Evolutionary conservation across 37 sponge, comb jelly and placozoan genomes (phyloP).

Genomic region (Spongilla lacustris): DNA sequence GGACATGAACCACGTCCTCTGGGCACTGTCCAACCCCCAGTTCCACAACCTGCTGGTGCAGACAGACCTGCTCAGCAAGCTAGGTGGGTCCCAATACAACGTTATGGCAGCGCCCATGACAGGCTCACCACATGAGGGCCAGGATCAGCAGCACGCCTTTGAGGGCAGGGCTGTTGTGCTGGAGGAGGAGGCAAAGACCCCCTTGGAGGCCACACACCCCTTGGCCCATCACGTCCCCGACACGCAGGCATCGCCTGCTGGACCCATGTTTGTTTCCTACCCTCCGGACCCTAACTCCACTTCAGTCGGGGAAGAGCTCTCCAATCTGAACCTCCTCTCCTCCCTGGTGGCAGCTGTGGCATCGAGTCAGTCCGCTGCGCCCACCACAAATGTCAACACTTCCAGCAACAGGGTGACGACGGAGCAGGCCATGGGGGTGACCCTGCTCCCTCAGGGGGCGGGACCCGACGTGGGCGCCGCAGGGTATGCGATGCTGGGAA

Average conservation of each 20-base stretch:
- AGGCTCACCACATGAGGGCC: neutral
- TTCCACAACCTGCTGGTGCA: neutral
- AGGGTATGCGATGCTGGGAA: no score
- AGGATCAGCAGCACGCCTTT: neutral
- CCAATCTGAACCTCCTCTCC: constrained; percentile 69
- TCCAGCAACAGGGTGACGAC: neutral
- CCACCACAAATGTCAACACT: neutral
- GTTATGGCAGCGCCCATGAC: neutral
- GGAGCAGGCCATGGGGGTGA: neutral
- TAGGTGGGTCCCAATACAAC: neutral
- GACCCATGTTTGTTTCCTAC: neutral
- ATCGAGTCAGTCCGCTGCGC: neutral
- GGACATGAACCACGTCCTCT: neutral
- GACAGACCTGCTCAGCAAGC: neutral
- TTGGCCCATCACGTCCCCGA: neutral
- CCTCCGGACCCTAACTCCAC: neutral
- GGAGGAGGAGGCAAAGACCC: neutral
- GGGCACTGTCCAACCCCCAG: neutral
- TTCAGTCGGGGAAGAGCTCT: constrained; percentile 30
- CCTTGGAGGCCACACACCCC: neutral
- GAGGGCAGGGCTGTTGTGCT: neutral
- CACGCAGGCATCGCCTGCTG: neutral
- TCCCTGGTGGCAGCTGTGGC: constrained; percentile 54
- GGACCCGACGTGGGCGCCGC: neutral
- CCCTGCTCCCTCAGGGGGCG: neutral